Evolutionary conservation across 2,113 vertebrate genomes (phyloP).

Genomic region (Theristicus caerulescens): DNA sequence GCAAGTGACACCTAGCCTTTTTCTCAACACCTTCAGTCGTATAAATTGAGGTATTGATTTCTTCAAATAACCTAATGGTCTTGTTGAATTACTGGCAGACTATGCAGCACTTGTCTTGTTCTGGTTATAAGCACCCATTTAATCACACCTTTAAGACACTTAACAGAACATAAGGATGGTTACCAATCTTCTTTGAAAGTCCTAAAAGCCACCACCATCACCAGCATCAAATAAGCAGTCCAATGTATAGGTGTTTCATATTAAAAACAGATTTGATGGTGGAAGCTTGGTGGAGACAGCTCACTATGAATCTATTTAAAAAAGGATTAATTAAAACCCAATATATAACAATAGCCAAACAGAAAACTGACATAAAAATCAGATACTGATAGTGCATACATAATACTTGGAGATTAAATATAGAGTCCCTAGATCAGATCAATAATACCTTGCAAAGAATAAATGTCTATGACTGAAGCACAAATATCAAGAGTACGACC

Average conservation of each 20-base stretch:
- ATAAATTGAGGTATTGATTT: constrained; percentile 57
- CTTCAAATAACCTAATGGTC: constrained; percentile 20
- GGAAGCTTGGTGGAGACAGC: background rate
- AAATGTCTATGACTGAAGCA: background rate
- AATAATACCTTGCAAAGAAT: background rate
- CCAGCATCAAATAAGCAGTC: background rate
- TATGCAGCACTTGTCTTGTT: constrained; percentile 43
- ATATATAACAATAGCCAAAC: background rate
- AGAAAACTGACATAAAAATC: constrained; percentile 27
- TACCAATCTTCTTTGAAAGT: constrained; percentile 37
- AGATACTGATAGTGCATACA: background rate
- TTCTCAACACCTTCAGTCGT: background rate
- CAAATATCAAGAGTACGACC: background rate
- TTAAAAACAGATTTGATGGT: constrained; percentile 11
- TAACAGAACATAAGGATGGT: background rate
- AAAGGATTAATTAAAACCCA: constrained; percentile 7
- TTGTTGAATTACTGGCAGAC: constrained; percentile 56
- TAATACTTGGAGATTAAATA: background rate
- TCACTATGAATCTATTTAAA: background rate
- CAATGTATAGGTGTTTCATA: background rate
- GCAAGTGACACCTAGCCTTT: background rate
- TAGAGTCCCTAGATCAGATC: background rate
- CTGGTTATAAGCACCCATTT: constrained; percentile 42
- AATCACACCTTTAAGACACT: constrained; percentile 42
- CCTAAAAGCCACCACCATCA: background rate